Evolutionary conservation across 2,888 invertebrate species (phyloP), one percentile per base, ranked within the genome.

Genomic region (Ormyrus nitidulus): DNA sequence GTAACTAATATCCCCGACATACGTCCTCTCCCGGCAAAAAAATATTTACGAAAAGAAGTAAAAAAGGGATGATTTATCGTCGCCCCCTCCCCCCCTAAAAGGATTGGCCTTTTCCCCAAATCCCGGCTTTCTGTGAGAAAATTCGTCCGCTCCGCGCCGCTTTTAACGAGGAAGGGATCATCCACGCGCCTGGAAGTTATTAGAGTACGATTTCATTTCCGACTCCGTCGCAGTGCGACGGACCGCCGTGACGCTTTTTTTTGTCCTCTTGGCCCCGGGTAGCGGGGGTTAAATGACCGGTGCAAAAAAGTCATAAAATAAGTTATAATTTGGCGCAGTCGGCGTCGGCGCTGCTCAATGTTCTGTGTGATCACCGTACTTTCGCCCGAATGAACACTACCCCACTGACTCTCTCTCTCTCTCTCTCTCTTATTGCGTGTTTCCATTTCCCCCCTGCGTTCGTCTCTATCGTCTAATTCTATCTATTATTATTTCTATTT

Each of bases 301-400:
- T 90, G 87, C 88, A 89, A 89, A 90, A 89, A 90, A 90, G 88
- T 89, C 89, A 88, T 90, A 91, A 90, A 91, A 90, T 90, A 90
- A 90, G 91, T 90, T 90, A 90, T 91, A 91, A 91, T 91, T 91
- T 90, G 90, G 87, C 89, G 86, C 86, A 87, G 87, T 87, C 88
- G 89, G 86, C 88, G 87, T 87, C 87, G 34, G 86, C 86, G 86
- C 83, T 89, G 90, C 84, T 90, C 89, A 90, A 90, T 90, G 90
- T 90, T 87, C 89, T 89, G 90, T 90, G 82, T 90, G 90, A 90
- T 90, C 90, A 90, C 89, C 86, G 87, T 82, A 85, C 85, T 88
- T 86, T 89, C 89, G 87, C 90, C 88, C 85, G 86, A 88, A 74
- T 89, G 89, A 88, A 87, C 87, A 87, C 87, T 86, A 88, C 88